Base-by-base conservation (phyloP, 2,888 invertebrate species). In the Marronus borbonicus region DNA sequence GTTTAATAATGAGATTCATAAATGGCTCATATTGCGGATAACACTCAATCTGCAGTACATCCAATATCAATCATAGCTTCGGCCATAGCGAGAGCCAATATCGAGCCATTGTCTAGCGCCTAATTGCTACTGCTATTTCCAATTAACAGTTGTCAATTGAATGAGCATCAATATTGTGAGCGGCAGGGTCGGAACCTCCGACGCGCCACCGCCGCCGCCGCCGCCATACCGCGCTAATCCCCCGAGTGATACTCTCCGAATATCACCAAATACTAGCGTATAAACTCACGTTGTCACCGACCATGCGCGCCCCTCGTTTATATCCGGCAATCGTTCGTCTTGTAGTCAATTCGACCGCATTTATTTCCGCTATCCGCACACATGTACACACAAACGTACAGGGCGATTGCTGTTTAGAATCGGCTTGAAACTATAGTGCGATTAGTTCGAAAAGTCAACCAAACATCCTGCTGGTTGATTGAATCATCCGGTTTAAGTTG, bases 141-240 rank as follows among this genome's bases (percentile, higher is more conserved):
- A 68, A 68, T 68, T 68, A 68, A 68, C 68, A 50, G 68, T 50
- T 68, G 68, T 68, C 68, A 68, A 68, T 68, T 68, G 68, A 68
- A 68, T 68, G 68, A 68, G 68, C 68, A 68, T 68, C 68, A 68
- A 68, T 68, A 68, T 68, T 68, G 50, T 28, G 50, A 68, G 50
- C 68, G 50, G 20, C 31, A 2, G 31, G 62, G 55, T 58, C 55
- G 31, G 31, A 5, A 36, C 31, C 31, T 36, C 7, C 31, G 31
- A 36, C 31, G 17, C 20, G 10, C 17, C 55, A 8, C 20, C 20
- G 20, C 20, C 20, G 44, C 44, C 20, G 44, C 44, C 55, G 55
- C 55, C 44, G 44, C 65, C 12, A 7, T 14, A 36, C 65, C 17
- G 17, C 39, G 50, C 5, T 50, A 20, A 20, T 49, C 49, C 49